Percentiles rank a stretch among this genome's conserved stretches.
phyloP scores from a whole-genome alignment of 2,888 invertebrate genomes.

The Alloplasta piceator region DNA sequence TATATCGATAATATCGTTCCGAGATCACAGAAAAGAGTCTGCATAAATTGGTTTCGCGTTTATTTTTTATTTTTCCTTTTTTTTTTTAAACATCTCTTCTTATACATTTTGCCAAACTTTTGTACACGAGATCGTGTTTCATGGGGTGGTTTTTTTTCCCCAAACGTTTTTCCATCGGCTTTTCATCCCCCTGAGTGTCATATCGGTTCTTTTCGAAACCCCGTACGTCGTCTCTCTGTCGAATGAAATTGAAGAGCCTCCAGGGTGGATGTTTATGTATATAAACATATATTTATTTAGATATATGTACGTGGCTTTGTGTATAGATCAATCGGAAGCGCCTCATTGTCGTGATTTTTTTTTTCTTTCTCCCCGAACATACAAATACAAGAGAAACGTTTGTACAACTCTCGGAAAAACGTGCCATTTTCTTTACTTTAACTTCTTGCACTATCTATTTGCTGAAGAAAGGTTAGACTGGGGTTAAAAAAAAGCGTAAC shows the following conservation, averaged over 20 bases:
- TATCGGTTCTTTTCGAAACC: not conserved
- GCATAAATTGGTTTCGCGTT: slow-evolving; percentile 50
- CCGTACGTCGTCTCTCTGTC: not conserved
- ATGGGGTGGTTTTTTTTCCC: slow-evolving; percentile 7
- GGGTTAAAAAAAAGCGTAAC: too few species aligned
- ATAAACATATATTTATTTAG: not conserved
- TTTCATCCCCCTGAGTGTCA: too few species aligned
- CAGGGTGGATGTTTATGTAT: slow-evolving; percentile 6
- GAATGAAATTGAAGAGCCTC: slow-evolving; percentile 39
- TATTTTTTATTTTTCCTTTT: not conserved
- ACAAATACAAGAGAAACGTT: slow-evolving; percentile 39
- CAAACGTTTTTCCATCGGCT: too few species aligned
- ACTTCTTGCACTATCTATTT: too few species aligned
- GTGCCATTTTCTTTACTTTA: not conserved
- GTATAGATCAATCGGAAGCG: too few species aligned
- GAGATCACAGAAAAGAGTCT: slow-evolving; percentile 31
- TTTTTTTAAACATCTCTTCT: slow-evolving; percentile 27
- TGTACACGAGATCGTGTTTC: slow-evolving; percentile 19
- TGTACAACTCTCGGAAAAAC: slow-evolving; percentile 30
- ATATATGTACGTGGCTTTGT: not conserved
- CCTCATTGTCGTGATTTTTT: not conserved
- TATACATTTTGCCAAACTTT: slow-evolving; percentile 6
- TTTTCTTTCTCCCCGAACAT: not conserved
- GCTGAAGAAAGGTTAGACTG: too few species aligned
- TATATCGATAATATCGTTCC: slow-evolving; percentile 46